A percentile compares a stretch with the other conserved stretches of the same genome.
These are phyloP conservation scores for Monochamus alternatus DNA, from an alignment of 2,888 invertebrate genomes.

Conservation along the genomic window DNA sequence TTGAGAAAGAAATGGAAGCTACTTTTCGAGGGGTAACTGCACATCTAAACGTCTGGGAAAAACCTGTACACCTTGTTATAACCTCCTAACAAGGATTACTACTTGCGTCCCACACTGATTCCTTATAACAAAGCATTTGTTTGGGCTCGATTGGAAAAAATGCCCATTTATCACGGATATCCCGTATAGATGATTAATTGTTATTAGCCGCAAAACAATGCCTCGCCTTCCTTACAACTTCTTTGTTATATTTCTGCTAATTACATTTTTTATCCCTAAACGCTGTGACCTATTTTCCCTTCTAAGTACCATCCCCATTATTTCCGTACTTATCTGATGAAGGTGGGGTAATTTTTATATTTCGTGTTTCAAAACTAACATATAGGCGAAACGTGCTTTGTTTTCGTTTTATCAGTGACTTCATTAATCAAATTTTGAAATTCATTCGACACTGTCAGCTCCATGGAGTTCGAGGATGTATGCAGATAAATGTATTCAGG, in stretches of 20 bases:
- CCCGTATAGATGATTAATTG: conserved; percentile 39
- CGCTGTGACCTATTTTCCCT: conserved; percentile 5
- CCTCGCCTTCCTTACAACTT: conserved; percentile 1
- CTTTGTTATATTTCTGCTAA: conserved; percentile 25
- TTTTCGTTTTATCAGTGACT: conserved; percentile 1
- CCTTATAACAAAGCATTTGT: conserved; percentile 25
- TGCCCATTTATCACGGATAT: conserved; percentile 24
- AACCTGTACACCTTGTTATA: background rate
- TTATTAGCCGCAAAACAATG: conserved; percentile 30
- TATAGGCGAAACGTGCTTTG: background rate
- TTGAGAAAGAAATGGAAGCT: no score
- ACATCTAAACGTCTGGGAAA: no score
- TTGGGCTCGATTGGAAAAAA: conserved; percentile 39
- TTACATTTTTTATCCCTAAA: conserved; percentile 7
- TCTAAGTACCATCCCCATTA: background rate
- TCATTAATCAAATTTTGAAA: conserved; percentile 4
- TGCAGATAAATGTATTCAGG: conserved; percentile 11
- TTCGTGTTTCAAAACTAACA: conserved; percentile 3
- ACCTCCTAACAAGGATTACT: conserved; percentile 20
- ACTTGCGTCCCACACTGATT: conserved; percentile 20
- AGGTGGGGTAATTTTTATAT: background rate
- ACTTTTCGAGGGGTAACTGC: no score
- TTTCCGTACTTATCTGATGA: conserved; percentile 1
- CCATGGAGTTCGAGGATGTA: background rate
- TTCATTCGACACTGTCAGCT: conserved; percentile 6